Base-by-base conservation (phyloP, 2,888 invertebrate genomes). In the Agrotis exclamationis region DNA sequence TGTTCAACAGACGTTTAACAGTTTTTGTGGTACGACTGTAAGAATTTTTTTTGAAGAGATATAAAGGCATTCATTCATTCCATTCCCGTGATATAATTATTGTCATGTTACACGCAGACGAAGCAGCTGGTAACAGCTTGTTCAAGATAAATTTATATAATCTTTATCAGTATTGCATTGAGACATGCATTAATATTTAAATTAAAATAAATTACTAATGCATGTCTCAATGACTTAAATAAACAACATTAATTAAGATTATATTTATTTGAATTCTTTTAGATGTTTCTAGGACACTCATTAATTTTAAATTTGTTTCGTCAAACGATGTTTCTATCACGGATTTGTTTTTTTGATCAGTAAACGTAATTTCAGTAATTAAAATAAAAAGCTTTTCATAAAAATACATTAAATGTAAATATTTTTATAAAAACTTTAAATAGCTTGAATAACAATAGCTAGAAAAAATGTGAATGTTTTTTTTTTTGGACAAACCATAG, bases 211-310 rank as follows among this genome's bases (percentile, higher is more conserved):
- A 75, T 75, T 11, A 39, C 39, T 9, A 39, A 39, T 39, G 39
- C 39, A 39, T 39, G 39, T 39, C 39, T 39, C 39, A 39, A 39
- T 39, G 39, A 39, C 11, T 39, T 39, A 11, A 39, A 22, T 33
- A 5, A 44, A 80, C 0, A 47, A n/a, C 16, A 51, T 63, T 44
- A 18, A 60, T 45, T 48, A 28, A 13, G 3, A 78, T 48, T 39
- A n/a, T 39, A 60, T 3, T 9, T 39, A 54, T 57, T 71, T 16
- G n/a, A 45, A 59, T 71, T 47, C 33, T 63, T 50, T 54, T 33
- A 69, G 68, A 69, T 57, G 72, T 65, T 60, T 82, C 83, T 82
- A 74, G 77, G 77, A 72, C 74, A 65, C 39, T 39, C 70, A 72
- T 80, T 70, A 39, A 75, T 80, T 66, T 74, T 70, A 74, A 78